Percentiles rank a stretch among this genome's conserved stretches.
Conservation (phyloP, 2,888 invertebrate genomes). For the Andrena marginata region DNA sequence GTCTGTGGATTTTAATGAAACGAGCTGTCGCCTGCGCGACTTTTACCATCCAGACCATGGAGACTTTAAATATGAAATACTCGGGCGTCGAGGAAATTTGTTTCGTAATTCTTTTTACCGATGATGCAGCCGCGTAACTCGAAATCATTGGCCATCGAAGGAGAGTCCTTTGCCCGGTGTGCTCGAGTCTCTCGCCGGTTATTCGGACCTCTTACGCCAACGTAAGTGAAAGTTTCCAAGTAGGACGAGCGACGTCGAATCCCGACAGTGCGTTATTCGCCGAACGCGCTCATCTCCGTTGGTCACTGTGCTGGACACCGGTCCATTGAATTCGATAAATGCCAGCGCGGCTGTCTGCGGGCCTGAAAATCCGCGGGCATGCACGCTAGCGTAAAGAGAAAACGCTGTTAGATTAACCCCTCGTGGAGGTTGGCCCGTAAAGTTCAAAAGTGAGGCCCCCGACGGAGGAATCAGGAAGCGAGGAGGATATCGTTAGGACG, state of each 20-base stretch:
- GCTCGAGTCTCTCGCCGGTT: conserved; percentile 65
- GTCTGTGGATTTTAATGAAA: background rate
- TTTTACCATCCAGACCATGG: background rate
- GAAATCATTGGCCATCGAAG: conserved; percentile 45
- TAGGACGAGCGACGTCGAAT: conserved; percentile 82
- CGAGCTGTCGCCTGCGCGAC: background rate
- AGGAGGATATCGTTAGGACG: conserved; percentile 16
- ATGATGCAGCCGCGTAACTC: background rate
- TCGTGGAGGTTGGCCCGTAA: background rate
- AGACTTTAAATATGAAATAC: background rate
- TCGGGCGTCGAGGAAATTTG: background rate
- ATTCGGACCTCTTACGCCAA: conserved; percentile 83
- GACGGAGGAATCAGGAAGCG: conserved; percentile 17
- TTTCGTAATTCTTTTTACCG: background rate
- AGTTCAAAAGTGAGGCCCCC: conserved; percentile 17
- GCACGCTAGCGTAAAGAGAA: conserved; percentile 17
- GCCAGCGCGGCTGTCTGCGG: conserved; percentile 28
- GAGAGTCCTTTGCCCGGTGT: conserved; percentile 49
- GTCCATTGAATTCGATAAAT: conserved; percentile 60
- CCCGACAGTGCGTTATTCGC: conserved; percentile 77
- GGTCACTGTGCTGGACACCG: conserved; percentile 51
- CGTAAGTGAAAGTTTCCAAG: conserved; percentile 84
- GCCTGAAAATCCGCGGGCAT: conserved; percentile 52
- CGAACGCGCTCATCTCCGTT: conserved; percentile 78
- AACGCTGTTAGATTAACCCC: conserved; percentile 14